phyloP scores from a whole-genome alignment of 2,888 invertebrate species.

The Abscondita cerata region DNA sequence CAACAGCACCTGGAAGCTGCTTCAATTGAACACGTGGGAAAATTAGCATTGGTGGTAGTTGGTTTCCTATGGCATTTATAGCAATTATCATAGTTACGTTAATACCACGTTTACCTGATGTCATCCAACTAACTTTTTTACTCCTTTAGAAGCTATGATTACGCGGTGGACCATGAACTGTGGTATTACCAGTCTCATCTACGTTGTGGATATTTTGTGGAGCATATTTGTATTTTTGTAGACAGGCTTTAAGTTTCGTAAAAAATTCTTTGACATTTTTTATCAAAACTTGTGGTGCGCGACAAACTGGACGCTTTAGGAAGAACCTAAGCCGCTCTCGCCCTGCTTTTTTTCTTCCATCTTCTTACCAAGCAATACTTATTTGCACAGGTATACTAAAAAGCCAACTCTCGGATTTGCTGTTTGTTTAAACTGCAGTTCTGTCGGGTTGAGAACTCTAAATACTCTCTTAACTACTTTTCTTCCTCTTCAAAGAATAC shows the following conservation, averaged over 20 bases:
- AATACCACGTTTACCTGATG: too few species aligned
- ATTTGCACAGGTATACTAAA: slow-evolving; percentile 7
- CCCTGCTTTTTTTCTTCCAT: background rate
- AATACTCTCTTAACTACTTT: slow-evolving; percentile 10
- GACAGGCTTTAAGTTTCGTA: background rate
- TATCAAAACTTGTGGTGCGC: background rate
- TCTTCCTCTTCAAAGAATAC: slow-evolving; percentile 11
- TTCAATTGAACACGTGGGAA: background rate
- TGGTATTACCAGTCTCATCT: background rate
- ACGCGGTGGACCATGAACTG: background rate
- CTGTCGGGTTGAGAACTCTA: slow-evolving; percentile 1
- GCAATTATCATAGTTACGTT: background rate
- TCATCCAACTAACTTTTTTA: background rate
- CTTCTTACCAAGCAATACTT: slow-evolving; percentile 3
- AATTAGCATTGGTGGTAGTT: background rate
- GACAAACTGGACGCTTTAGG: background rate
- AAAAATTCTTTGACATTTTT: background rate
- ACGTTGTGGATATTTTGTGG: background rate
- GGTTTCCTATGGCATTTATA: background rate
- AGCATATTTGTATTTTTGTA: background rate
- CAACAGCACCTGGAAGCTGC: too few species aligned
- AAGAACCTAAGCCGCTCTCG: background rate
- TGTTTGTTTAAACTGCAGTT: slow-evolving; percentile 14
- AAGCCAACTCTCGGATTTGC: slow-evolving; percentile 2
- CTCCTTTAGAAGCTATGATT: background rate